Base-by-base conservation (phyloP, 1,140 invertebrate genomes). In the Neodiprion virginianus region DNA sequence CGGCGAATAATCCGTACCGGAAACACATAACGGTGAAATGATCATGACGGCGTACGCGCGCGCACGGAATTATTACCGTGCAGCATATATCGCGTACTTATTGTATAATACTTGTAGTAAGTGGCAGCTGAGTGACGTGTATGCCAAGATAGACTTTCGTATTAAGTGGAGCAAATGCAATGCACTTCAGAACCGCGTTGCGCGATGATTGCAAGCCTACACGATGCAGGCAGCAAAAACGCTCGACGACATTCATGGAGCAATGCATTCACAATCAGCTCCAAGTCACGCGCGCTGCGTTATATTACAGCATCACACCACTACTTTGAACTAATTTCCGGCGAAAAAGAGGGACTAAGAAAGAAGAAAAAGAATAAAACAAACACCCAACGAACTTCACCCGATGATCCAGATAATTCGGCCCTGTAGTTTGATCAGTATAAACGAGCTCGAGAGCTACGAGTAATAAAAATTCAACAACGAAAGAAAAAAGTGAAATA, bases 261-360 rank as follows among this genome's bases (percentile, higher is more conserved):
- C 0, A 40, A 40, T 5, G 28, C 28, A 40, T 40, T 40, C 28
- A 40, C 28, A 40, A 40, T 40, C 28, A 40, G 28, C 28, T 84
- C 81, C 82, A 17, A 65, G 17, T 84, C 85, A 82, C 68, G 70
- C 70, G 70, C 70, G 48, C 83, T 40, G 85, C 85, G 86, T 88
- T 86, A 87, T 86, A 83, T 84, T 17, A 61, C 53, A 61, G 53
- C 53, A 61, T 87, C 86, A 85, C 80, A 79, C 83, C 86, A 88
- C 85, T 88, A 87, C 84, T 85, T 86, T 79, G 86, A 82, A 86
- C 86, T 82, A 76, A 85, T 87, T 87, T 88, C 87, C 86, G 86
- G 85, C 82, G 81, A 86, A 87, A 87, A 86, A 83, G 79, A 40
- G 28, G 5, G 28, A 40, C 28, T 40, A 40, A 40, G 28, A 40